Percentiles rank a stretch among this genome's conserved stretches.
Evolutionary conservation across 2,113 vertebrate genomes (phyloP).

Genomic region (Manacus vitellinus): DNA sequence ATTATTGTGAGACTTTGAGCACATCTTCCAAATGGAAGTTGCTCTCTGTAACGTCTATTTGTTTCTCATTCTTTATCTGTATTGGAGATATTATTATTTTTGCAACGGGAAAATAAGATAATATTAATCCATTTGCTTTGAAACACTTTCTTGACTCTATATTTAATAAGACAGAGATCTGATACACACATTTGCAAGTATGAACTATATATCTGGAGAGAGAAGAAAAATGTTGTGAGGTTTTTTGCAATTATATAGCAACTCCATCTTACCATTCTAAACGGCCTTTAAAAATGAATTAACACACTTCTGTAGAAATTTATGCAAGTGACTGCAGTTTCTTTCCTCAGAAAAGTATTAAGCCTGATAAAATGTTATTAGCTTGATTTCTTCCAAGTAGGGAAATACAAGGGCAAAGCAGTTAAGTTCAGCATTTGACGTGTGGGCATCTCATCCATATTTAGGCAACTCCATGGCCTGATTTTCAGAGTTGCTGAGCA

Average conservation of each 20-base stretch:
- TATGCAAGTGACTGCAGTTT: background rate
- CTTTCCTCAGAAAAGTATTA: background rate
- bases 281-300: background rate
- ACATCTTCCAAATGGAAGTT: background rate
- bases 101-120: background rate
- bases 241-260: background rate
- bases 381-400: background rate
- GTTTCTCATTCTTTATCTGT: background rate
- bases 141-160: background rate
- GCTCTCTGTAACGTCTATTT: background rate
- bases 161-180: background rate
- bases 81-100: background rate
- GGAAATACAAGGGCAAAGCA: constrained; percentile 20
- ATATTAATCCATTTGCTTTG: background rate
- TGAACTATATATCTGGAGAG: background rate
- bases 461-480: background rate
- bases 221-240: background rate
- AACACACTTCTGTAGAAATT: background rate
- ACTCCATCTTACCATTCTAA: background rate
- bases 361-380: background rate
- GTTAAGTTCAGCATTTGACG: background rate
- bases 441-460: constrained; percentile 2
- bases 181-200: background rate
- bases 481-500: constrained; percentile 18
- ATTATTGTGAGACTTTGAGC: background rate